Percentiles rank a stretch among this genome's conserved stretches.
Evolutionary conservation across 2,888 invertebrate genomes (phyloP).

Genomic region (Hylaea fasciaria): DNA sequence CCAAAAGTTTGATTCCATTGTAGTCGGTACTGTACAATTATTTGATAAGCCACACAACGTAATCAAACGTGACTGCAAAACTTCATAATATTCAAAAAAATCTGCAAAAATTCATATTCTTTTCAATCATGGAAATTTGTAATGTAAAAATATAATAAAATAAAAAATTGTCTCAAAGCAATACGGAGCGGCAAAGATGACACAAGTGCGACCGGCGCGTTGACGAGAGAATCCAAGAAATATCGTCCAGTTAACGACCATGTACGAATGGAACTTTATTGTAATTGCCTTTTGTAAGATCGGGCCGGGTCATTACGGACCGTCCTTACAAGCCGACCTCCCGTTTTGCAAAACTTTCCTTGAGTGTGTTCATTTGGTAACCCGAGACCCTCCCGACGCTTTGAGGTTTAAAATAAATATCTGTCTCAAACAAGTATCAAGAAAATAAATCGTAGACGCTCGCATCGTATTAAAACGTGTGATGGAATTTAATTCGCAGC

Average conservation of each 20-base stretch:
- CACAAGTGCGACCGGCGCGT: conserved; percentile 62
- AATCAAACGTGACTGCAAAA: too few species aligned
- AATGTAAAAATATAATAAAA: conserved; percentile 20
- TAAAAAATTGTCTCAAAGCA: conserved; percentile 30
- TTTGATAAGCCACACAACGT: too few species aligned
- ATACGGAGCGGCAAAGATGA: conserved; percentile 54
- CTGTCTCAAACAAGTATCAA: conserved; percentile 37
- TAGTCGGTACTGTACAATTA: too few species aligned
- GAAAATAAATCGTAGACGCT: conserved; percentile 37
- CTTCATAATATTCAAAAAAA: too few species aligned
- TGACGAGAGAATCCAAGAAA: conserved; percentile 78
- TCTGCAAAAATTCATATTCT: too few species aligned
- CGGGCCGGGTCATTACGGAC: conserved; percentile 81
- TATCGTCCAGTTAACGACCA: conserved; percentile 84
- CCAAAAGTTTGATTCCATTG: too few species aligned
- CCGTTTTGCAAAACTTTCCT: conserved; percentile 75
- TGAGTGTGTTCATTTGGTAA: conserved; percentile 58
- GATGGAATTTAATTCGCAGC: conserved; percentile 46
- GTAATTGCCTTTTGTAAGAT: conserved; percentile 85
- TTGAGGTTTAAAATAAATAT: conserved; percentile 52
- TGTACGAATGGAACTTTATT: conserved; percentile 84
- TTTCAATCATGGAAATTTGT: not conserved
- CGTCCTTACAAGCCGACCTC: conserved; percentile 73
- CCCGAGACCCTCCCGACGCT: conserved; percentile 47
- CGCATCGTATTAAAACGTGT: conserved; percentile 30